Conservation (phyloP, 30 jellyfish, hydroid and myxozoan species). For the Aurelia aurita complex sp. Pacific region DNA sequence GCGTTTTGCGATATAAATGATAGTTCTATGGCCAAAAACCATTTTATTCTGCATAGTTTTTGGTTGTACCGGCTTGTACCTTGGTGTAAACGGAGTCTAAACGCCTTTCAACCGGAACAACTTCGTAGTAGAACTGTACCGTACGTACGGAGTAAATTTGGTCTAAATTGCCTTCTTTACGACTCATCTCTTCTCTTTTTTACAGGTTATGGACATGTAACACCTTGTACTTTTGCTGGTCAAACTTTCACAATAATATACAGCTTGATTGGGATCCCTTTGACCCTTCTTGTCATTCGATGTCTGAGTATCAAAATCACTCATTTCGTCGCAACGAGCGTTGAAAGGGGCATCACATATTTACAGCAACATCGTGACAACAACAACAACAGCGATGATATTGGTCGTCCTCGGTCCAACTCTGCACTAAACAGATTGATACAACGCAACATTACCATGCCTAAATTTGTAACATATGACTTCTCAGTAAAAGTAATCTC, state of each 20-base stretch:
- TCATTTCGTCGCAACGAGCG: background rate
- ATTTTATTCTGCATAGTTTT: no score
- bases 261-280: constrained; percentile 30
- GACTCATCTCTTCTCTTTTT: background rate
- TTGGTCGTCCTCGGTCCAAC: background rate
- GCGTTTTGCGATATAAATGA: no score
- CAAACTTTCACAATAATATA: constrained; percentile 31
- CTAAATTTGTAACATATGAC: background rate
- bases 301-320: constrained; percentile 11
- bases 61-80: no score
- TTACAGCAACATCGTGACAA: background rate
- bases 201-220: constrained; percentile 46
- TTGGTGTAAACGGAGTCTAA: no score
- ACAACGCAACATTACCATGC: background rate
- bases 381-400: background rate
- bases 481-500: constrained; percentile 4
- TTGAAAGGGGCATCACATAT: background rate
- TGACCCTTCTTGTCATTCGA: constrained; percentile 27
- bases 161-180: background rate
- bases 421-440: background rate
- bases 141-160: background rate
- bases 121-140: no score
- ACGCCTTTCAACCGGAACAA: no score
- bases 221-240: constrained; percentile 28
- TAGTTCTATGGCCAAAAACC: no score